Conservation (phyloP, 2,888 invertebrate genomes). For the Latheticus oryzae region DNA sequence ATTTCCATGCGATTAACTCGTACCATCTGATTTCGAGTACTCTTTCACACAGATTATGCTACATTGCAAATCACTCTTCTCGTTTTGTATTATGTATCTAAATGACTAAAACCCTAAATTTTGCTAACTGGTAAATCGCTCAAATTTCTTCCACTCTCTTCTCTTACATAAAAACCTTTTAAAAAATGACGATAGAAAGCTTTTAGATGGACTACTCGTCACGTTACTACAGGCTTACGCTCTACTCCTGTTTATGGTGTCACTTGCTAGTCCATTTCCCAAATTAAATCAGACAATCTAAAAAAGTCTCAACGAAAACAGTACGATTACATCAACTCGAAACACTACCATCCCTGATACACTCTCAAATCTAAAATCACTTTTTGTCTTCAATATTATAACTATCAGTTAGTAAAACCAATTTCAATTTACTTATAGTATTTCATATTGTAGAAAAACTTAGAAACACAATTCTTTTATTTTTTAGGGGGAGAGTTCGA, state of each 20-base stretch:
- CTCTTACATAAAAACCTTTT: conserved; percentile 41
- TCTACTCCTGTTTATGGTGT: conserved; percentile 54
- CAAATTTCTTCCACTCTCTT: conserved; percentile 22
- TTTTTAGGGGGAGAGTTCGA: conserved; percentile 40
- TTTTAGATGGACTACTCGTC: conserved; percentile 60
- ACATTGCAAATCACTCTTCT: conserved; percentile 43
- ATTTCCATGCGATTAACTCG: conserved; percentile 62
- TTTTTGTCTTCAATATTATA: conserved; percentile 30
- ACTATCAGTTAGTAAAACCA: conserved; percentile 6
- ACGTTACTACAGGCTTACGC: conserved; percentile 52
- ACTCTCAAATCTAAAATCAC: too few species aligned
- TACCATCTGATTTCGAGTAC: conserved; percentile 54
- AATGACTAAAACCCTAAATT: conserved; percentile 36
- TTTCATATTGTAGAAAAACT: too few species aligned
- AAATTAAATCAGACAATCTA: conserved; percentile 62
- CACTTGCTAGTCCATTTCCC: conserved; percentile 63
- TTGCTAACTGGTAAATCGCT: conserved; percentile 8
- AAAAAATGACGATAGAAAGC: conserved; percentile 52
- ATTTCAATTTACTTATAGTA: too few species aligned
- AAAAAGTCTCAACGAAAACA: conserved; percentile 48
- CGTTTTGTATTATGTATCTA: conserved; percentile 40
- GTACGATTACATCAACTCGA: conserved; percentile 33
- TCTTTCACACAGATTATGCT: conserved; percentile 43
- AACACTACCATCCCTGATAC: conserved; percentile 9
- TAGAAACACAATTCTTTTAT: conserved; percentile 46